Conservation (phyloP, 2,113 vertebrate genomes). For the Ctenomys sociabilis region DNA sequence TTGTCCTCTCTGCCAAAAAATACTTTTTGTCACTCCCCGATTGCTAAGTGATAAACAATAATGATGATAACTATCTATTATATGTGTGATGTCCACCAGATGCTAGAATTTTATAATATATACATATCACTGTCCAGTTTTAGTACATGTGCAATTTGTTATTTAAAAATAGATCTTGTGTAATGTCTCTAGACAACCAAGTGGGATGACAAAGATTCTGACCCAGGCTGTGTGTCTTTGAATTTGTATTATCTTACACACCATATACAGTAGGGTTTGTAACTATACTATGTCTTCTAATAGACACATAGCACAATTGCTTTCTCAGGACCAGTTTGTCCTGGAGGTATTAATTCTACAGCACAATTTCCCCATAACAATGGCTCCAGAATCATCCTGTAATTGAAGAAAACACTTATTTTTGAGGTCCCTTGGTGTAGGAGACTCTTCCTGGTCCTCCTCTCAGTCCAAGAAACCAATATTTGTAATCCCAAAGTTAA, state of each 20-base stretch:
- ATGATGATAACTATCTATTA: not conserved
- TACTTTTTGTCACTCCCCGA: not conserved
- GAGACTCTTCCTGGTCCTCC: no score
- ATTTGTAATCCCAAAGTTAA: no score
- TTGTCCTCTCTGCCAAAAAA: not conserved
- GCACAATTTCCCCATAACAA: not conserved
- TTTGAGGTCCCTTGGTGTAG: not conserved
- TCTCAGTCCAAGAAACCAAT: no score
- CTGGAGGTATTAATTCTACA: not conserved
- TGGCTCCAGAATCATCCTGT: not conserved
- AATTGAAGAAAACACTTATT: not conserved
- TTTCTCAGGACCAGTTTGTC: not conserved
- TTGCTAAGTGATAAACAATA: not conserved
- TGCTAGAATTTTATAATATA: not conserved
- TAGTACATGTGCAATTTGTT: not conserved
- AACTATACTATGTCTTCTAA: no score
- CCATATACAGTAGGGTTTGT: not conserved
- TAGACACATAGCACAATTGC: not conserved
- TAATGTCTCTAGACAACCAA: not conserved
- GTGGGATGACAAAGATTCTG: not conserved
- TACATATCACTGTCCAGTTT: not conserved
- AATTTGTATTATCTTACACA: not conserved
- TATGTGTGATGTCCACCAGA: not conserved
- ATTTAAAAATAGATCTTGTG: not conserved
- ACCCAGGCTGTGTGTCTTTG: not conserved